phyloP scores from a whole-genome alignment of 2,113 vertebrate species.

The Butastur rufipennis region DNA sequence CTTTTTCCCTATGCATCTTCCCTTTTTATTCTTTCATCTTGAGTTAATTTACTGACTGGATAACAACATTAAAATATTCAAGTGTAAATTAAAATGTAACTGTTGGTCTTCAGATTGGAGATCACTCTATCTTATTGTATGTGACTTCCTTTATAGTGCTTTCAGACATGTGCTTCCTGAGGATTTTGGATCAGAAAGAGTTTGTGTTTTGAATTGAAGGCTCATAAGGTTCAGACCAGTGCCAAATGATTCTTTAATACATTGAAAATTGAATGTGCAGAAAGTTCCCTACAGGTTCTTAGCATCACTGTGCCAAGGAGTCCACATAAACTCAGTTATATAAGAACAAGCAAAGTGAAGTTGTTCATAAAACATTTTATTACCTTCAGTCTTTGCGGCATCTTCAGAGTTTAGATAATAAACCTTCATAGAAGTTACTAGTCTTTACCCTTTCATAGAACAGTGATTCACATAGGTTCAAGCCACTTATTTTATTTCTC shows the following conservation, averaged over 20 bases:
- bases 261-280: constrained; percentile 6
- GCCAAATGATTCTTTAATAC: constrained; percentile 11
- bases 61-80: constrained; percentile 56
- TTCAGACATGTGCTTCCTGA: constrained; percentile 13
- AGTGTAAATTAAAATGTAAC: constrained; percentile 51
- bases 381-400: constrained; percentile 55
- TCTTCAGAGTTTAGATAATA: constrained; percentile 70
- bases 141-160: background rate
- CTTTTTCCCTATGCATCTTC: constrained; percentile 28
- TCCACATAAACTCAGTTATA: constrained; percentile 61
- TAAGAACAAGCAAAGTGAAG: constrained; percentile 56
- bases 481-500: constrained; percentile 9
- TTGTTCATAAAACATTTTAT: constrained; percentile 75
- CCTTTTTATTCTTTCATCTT: constrained; percentile 31
- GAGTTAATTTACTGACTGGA: constrained; percentile 53
- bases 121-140: background rate
- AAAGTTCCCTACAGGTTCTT: constrained; percentile 56
- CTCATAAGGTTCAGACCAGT: background rate
- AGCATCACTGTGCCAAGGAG: constrained; percentile 40
- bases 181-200: background rate
- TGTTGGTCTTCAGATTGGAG: background rate
- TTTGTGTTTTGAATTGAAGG: background rate
- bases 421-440: constrained; percentile 55
- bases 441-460: constrained; percentile 55
- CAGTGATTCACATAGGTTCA: constrained; percentile 44